Base-by-base conservation (phyloP, 2,797 vertebrate genomes). In the Epinephelus awoara region DNA sequence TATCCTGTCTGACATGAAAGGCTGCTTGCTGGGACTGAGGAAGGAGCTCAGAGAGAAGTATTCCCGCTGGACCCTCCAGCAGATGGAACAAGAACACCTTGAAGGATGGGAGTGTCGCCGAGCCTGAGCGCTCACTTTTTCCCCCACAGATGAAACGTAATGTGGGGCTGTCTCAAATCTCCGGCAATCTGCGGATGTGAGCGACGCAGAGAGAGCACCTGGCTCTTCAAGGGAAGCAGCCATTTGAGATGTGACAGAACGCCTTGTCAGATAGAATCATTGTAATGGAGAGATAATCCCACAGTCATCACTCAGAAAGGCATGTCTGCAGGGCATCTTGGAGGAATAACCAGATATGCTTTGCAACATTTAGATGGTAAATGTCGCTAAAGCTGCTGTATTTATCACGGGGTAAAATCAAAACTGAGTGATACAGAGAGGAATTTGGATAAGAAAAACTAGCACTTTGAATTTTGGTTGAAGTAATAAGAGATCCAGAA, bases 1-100 rank as follows among this genome's bases (percentile, higher is more conserved):
- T 90, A 93, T 94, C 90, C 92, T 93, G 92, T 93, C 90, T 94
- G 93, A 95, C 94, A 94, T 95, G 94, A 95, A 95, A 95, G 93
- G 84, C 92, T 77, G 89, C 90, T 93, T 61, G 56, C 91, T 88
- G 89, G 85, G 93, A 91, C 89, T 88, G 91, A 88, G 86, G 85
- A 90, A 89, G 84, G 86, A 87, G 88, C 91, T 92, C 90, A 91
- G 87, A 94, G 92, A 89, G 87, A 91, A 89, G 83, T 89, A 93
- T 94, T 93, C 94, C 94, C 94, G 58, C 80, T 19, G 91, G 94
- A 92, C 91, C 85, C 79, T 84, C 83, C 67, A 69, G 93, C 93
- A 94, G 93, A 93, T 93, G 92, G 94, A 94, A 92, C 88, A 80
- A 84, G 92, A 94, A 94, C 88, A 90, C 91, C 92, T 94, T 93